A percentile compares a stretch with the other conserved stretches of the same genome.
These are phyloP conservation scores for Thereva nobilitata DNA, from an alignment of 2,888 invertebrate genomes.

Conservation along the genomic window DNA sequence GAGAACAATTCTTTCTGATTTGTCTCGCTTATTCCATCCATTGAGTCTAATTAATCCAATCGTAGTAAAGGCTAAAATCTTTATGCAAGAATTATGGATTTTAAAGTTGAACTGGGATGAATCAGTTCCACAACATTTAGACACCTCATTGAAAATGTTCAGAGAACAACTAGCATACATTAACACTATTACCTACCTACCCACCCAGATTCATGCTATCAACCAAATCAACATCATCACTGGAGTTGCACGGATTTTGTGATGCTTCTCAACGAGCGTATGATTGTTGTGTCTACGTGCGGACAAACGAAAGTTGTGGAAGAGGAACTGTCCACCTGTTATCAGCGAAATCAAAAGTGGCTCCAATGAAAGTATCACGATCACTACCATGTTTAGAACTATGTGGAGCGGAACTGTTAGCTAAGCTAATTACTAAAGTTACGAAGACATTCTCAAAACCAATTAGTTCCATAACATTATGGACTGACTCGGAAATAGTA, in stretches of 20 bases:
- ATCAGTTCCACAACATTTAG: conserved; percentile 22
- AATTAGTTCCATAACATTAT: conserved; percentile 38
- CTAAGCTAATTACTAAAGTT: conserved; percentile 41
- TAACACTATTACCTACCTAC: too few relatives aligned
- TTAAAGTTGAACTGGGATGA: conserved; percentile 38
- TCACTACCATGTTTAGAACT: conserved; percentile 48
- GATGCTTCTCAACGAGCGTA: conserved; percentile 38
- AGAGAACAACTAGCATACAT: conserved; percentile 19
- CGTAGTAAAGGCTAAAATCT: conserved; percentile 37
- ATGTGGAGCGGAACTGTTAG: conserved; percentile 45
- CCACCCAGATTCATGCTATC: conserved; percentile 32
- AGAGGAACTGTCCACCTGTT: conserved; percentile 10
- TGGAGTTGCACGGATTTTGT: conserved; percentile 36
- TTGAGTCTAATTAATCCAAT: conserved; percentile 40
- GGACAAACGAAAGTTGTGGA: too few relatives aligned
- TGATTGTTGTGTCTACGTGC: too few relatives aligned
- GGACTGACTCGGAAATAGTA: conserved; percentile 43
- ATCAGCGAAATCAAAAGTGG: conserved; percentile 35
- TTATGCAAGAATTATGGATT: conserved; percentile 40
- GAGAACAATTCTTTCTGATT: conserved; percentile 30
- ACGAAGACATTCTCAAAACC: conserved; percentile 26
- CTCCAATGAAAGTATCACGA: conserved; percentile 35
- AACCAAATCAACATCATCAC: background rate
- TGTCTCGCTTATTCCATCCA: conserved; percentile 39
- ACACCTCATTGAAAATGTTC: conserved; percentile 1